Evolutionary conservation across 2,797 vertebrate species (phyloP), one percentile per base, ranked within the genome.

Genomic region (Pangasius macronema): DNA sequence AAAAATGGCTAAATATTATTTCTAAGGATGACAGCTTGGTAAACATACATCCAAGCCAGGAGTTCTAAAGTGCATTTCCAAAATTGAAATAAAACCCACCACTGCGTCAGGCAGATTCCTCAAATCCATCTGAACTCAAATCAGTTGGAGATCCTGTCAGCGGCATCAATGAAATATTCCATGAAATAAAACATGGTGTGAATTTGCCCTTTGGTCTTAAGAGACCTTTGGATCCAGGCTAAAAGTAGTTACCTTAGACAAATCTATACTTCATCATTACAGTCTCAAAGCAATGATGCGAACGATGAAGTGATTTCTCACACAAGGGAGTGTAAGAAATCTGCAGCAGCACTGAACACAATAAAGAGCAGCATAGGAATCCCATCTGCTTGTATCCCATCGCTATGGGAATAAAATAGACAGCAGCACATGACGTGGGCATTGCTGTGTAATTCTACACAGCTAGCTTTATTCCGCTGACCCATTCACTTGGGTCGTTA

Each of bases 331-430:
- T 39, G 61, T 2, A 30, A 53, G 39, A 39, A 82, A 55, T 30
- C 67, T n/a, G 77, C 75, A 83, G 82, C 68, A 82, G 84, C 84
- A 70, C 30, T 65, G 42, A 91, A 90, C 95, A n/a, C 36, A 36
- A 75, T 70, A 83, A 85, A 77, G 24, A 68, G 86, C 83, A 82
- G 46, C 70, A 27, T 70, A 33, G 46, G 42, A 27, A 63, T 75
- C 36, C n/a, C 61, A 65, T 57, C 86, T 85, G 75, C 53, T 72
- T 14, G 33, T 0, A 39, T 46, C 8, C n/a, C 46, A 8, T 63
- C 0, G 14, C 49, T 13, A 46, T 20, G 63, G n/a, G 59, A 86
- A 83, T 13, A 30, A 75, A 73, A 53, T 3, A 68, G 36, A 59
- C 65, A 86, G 59, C 80, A 86, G 68, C 68, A 72, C 4, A 1